Conservation (phyloP, 1,140 invertebrate genomes). For the Bombus soroeensis region DNA sequence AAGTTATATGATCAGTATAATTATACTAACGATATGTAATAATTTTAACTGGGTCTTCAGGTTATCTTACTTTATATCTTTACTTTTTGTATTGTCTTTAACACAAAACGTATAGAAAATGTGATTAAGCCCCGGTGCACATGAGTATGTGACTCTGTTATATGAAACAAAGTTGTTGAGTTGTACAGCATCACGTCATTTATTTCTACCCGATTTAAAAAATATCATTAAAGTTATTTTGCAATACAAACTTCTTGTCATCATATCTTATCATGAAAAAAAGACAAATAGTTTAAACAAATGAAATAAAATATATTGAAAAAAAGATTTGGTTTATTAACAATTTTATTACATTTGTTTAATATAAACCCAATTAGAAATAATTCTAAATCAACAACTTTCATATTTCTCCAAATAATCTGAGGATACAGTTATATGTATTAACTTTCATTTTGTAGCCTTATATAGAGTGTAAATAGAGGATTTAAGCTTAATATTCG, state of each 20-base stretch:
- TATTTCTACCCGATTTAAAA: not conserved
- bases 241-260: conserved; percentile 13
- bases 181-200: not conserved
- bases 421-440: conserved; percentile 48
- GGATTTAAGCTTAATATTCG: conserved; percentile 43
- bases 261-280: not conserved
- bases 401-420: conserved; percentile 25
- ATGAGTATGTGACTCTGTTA: not conserved
- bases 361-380: not conserved
- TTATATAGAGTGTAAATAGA: conserved; percentile 58
- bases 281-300: not conserved
- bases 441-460: conserved; percentile 20
- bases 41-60: conserved; percentile 44
- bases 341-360: conserved; percentile 11
- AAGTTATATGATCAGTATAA: conserved; percentile 7
- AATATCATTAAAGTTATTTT: not conserved
- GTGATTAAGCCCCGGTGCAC: not conserved
- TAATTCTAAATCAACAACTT: not conserved
- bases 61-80: conserved; percentile 32
- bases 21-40: not conserved
- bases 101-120: conserved; percentile 58
- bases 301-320: conserved; percentile 19
- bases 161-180: not conserved
- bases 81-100: not conserved
- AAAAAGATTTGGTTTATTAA: conserved; percentile 9